A percentile compares a stretch with the other conserved stretches of the same genome.
These are phyloP conservation scores for Bombus pascuorum DNA, from an alignment of 1,140 invertebrate genomes.

Conservation along the genomic window DNA sequence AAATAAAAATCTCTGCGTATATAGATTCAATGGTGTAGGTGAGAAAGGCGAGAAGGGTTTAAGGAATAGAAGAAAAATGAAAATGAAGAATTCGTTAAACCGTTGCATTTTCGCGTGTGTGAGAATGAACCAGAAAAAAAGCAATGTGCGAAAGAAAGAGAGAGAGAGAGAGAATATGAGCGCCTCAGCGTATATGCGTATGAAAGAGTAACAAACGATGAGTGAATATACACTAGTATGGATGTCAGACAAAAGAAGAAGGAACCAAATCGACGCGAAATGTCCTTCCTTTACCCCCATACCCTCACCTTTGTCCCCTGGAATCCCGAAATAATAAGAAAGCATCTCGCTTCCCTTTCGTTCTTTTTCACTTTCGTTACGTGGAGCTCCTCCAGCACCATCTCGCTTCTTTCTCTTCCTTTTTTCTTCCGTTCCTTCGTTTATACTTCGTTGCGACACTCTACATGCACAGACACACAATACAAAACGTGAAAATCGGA, in stretches of 20 bases:
- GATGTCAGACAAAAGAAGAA: background rate
- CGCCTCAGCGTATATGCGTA: background rate
- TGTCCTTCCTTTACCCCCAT: background rate
- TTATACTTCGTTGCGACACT: constrained; percentile 8
- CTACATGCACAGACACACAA: constrained; percentile 7
- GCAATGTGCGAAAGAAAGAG: background rate
- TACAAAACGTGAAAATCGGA: background rate
- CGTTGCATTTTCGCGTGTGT: constrained; percentile 18
- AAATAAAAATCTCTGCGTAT: constrained; percentile 20
- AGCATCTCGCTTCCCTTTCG: constrained; percentile 8
- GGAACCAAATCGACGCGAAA: constrained; percentile 25
- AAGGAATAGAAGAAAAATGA: background rate
- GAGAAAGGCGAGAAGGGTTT: background rate
- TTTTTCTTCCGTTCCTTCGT: constrained; percentile 38
- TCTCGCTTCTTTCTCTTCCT: constrained; percentile 36
- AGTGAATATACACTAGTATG: constrained; percentile 20
- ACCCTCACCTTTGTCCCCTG: too few relatives aligned
- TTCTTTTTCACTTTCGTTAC: constrained; percentile 36
- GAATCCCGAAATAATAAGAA: background rate
- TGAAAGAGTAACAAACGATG: background rate
- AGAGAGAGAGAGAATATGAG: background rate
- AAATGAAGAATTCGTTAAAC: constrained; percentile 17
- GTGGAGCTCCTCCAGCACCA: constrained; percentile 3
- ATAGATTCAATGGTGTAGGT: constrained; percentile 37
- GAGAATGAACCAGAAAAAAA: background rate